A percentile compares a stretch with the other conserved stretches of the same genome.
phyloP scores from a whole-genome alignment of 2,797 vertebrate genomes.

The Oryzias dopingdopingensis region DNA sequence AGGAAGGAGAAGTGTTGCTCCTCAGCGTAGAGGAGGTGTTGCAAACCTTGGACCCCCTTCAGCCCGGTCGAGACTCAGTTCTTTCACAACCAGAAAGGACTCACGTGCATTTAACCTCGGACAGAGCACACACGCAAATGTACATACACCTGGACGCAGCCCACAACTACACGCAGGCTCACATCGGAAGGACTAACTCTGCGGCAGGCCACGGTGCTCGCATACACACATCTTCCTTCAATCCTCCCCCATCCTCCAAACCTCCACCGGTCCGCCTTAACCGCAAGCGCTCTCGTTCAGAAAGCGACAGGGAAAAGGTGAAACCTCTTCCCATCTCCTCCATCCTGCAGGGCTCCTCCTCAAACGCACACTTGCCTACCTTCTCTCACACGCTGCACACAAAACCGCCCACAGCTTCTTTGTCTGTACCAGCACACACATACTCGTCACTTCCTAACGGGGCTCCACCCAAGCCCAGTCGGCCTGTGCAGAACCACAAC shows the following conservation, averaged over 20 bases:
- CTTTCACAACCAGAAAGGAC: conserved; percentile 76
- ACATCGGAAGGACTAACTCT: conserved; percentile 75
- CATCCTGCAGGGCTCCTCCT: conserved; percentile 89
- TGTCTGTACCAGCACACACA: conserved; percentile 79
- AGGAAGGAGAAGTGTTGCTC: conserved; percentile 89
- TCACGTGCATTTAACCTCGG: conserved; percentile 72
- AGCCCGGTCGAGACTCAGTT: conserved; percentile 81
- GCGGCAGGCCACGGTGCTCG: conserved; percentile 76
- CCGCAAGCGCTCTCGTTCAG: conserved; percentile 92
- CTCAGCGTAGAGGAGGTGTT: conserved; percentile 92
- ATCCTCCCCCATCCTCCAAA: conserved; percentile 82
- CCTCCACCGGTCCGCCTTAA: conserved; percentile 85
- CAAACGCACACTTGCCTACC: conserved; percentile 74
- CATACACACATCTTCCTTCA: conserved; percentile 73
- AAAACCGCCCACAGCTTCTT: conserved; percentile 65
- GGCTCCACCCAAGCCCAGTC: conserved; percentile 87
- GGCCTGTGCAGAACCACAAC: conserved; percentile 85
- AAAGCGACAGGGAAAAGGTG: conserved; percentile 97
- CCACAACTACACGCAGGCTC: conserved; percentile 77
- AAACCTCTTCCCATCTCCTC: conserved; percentile 94
- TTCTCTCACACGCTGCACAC: conserved; percentile 80
- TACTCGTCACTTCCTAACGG: conserved; percentile 82
- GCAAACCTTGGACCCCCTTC: conserved; percentile 88
- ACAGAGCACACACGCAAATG: conserved; percentile 74
- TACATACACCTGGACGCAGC: conserved; percentile 79